These are phyloP conservation scores for Aproaerema taeniolella DNA, from an alignment of 2,888 invertebrate genomes.

Conservation along the genomic window DNA sequence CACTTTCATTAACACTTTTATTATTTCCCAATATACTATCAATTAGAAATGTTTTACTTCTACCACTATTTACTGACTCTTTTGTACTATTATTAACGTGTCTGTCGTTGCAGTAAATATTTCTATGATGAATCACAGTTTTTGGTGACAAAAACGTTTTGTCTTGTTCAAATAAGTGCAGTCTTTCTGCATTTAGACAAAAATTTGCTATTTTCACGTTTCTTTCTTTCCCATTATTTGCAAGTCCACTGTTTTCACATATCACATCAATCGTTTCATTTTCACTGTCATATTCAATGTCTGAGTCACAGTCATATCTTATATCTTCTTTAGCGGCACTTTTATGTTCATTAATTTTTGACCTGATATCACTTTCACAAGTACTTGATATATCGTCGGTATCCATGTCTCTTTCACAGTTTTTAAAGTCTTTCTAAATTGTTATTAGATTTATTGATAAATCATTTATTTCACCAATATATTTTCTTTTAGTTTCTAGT, in stretches of 20 bases:
- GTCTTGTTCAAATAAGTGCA: conserved; percentile 43
- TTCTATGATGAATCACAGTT: conserved; percentile 34
- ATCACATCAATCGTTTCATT: conserved; percentile 68
- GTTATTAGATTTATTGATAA: too few species aligned
- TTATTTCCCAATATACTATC: conserved; percentile 74
- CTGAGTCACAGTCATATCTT: conserved; percentile 47
- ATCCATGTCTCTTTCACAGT: conserved; percentile 56
- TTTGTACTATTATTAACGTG: conserved; percentile 34
- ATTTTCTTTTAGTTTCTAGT: too few species aligned
- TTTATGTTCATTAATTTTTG: conserved; percentile 27
- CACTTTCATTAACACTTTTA: conserved; percentile 34
- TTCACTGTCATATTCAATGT: conserved; percentile 63
- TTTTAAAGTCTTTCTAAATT: not conserved
- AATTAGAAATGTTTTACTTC: conserved; percentile 75
- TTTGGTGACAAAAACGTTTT: conserved; percentile 40
- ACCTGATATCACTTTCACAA: conserved; percentile 48
- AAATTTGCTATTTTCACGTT: conserved; percentile 30
- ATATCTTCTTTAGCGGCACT: conserved; percentile 35
- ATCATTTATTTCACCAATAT: not conserved
- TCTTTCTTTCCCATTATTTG: conserved; percentile 27
- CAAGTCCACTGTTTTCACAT: conserved; percentile 58
- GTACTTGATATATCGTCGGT: conserved; percentile 64
- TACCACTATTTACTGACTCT: conserved; percentile 31
- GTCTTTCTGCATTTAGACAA: conserved; percentile 35
- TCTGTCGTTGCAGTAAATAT: conserved; percentile 25